phyloP scores from a whole-genome alignment of 2,888 invertebrate species.

The Drosophila affinis region DNA sequence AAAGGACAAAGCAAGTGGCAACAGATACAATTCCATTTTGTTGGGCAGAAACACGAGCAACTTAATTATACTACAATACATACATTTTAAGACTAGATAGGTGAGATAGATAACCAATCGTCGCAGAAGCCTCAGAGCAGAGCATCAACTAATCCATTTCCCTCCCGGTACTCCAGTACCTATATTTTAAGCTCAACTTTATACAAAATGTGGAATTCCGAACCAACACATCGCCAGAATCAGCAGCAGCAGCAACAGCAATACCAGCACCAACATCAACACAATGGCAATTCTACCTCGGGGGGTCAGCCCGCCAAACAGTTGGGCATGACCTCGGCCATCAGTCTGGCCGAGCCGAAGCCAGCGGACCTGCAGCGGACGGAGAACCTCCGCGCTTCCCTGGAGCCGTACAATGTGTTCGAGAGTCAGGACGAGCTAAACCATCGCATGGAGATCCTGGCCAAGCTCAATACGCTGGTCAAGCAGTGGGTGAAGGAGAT shows the following conservation, averaged over 20 bases:
- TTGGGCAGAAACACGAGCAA: constrained; percentile 40
- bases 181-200: constrained; percentile 41
- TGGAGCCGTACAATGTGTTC: constrained; percentile 94
- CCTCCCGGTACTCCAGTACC: constrained; percentile 38
- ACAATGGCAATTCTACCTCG: constrained; percentile 79
- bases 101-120: constrained; percentile 26
- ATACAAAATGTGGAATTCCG: constrained; percentile 83
- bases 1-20: constrained; percentile 19
- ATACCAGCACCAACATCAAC: constrained; percentile 67
- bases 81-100: constrained; percentile 52
- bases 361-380: constrained; percentile 89
- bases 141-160: neutral
- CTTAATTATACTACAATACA: constrained; percentile 40
- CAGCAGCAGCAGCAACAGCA: constrained; percentile 58
- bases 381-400: constrained; percentile 88
- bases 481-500: constrained; percentile 97
- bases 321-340: constrained; percentile 96
- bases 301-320: constrained; percentile 71
- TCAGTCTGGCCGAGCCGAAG: constrained; percentile 93
- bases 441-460: constrained; percentile 93
- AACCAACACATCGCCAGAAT: constrained; percentile 73
- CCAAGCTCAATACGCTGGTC: constrained; percentile 94
- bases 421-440: constrained; percentile 95
- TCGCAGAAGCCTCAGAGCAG: constrained; percentile 9
- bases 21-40: constrained; percentile 65